phyloP scores from a whole-genome alignment of 1,140 invertebrate genomes.

The Plectus sambesii region DNA sequence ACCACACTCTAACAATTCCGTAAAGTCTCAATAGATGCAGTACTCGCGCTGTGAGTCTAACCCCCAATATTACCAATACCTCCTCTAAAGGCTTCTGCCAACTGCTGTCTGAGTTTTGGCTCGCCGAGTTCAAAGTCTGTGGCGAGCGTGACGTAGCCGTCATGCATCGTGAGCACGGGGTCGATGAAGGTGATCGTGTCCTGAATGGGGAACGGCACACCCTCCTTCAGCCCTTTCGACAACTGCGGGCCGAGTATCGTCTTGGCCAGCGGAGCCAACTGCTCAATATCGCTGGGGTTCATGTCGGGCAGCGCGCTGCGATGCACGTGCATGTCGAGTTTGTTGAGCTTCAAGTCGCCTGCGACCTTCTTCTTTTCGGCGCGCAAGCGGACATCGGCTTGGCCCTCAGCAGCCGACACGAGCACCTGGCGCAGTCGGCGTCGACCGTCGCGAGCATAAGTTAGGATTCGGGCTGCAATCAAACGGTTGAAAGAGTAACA shows the following conservation, averaged over 20 bases:
- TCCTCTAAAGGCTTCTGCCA: conserved; percentile 35
- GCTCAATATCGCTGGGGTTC: conserved; percentile 35
- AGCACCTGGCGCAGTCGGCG: conserved; percentile 32
- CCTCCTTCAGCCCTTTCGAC: conserved; percentile 37
- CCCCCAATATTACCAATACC: no score
- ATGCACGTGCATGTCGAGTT: conserved; percentile 36
- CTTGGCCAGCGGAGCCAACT: conserved; percentile 41
- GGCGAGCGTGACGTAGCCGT: conserved; percentile 38
- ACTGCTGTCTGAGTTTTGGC: conserved; percentile 27
- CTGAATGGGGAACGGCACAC: conserved; percentile 38
- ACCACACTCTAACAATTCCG: no score
- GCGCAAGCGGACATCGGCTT: conserved; percentile 35
- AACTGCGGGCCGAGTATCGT: conserved; percentile 43
- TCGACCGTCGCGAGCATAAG: conserved; percentile 31
- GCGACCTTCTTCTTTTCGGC: conserved; percentile 35
- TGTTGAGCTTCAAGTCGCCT: conserved; percentile 41
- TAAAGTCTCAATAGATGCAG: no score
- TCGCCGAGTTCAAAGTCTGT: conserved; percentile 39
- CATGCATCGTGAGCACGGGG: conserved; percentile 33
- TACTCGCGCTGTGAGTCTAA: no score
- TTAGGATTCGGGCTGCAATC: conserved; percentile 39
- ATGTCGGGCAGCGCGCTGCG: conserved; percentile 38
- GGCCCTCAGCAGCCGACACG: conserved; percentile 42
- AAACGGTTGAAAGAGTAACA: conserved; percentile 1
- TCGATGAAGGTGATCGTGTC: conserved; percentile 40